Base-by-base conservation (phyloP, 2,888 invertebrate genomes). In the Minunthozetes semirufus region DNA sequence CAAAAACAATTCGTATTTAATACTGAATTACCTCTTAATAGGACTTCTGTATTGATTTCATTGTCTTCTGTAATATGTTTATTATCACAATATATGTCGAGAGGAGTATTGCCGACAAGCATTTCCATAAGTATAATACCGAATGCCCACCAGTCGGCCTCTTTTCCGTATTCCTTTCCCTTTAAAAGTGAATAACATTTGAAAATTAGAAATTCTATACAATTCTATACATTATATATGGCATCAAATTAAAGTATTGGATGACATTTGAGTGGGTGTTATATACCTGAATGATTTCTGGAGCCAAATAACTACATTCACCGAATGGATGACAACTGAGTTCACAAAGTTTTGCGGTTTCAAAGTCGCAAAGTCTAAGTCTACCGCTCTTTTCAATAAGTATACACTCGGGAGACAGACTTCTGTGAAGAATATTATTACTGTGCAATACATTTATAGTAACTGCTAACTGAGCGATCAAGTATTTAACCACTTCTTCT, bases 111-210 rank as follows among this genome's bases (percentile, higher is more conserved):
- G 2, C 74, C 74, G 9, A 38, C 46, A 9, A 66, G 25, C 66
- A 74, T 33, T 27, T 74, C 63, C 27, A 74, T 46, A 11, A 74
- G 4, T 27, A 74, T 74, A 46, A 74, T 68, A 2, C 66, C 74
- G 17, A 68, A 74, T 17, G 50, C 25, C 46, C 46, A 74, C 74
- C 74, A 74, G 48, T 74, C 74, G 9, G 74, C 63, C 38, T 74
- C 63, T 50, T 74, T 74, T 25, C 74, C 74, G 29, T 68, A 74
- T 22, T 68, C 50, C 8, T 22, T 42, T 11, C 70, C 66, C 66
- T 66, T 5, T n/a, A 38, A 38, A 29, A 15, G 19, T 22, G 1
- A 56, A 48, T 8, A 17, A 48, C n/a, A 33, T 33, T 6, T 33
- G 5, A 33, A 33, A 33, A 33, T 33, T 33, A 33, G 4, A n/a